phyloP scores from a whole-genome alignment of 1,140 invertebrate species.

The Eueides isabella region DNA sequence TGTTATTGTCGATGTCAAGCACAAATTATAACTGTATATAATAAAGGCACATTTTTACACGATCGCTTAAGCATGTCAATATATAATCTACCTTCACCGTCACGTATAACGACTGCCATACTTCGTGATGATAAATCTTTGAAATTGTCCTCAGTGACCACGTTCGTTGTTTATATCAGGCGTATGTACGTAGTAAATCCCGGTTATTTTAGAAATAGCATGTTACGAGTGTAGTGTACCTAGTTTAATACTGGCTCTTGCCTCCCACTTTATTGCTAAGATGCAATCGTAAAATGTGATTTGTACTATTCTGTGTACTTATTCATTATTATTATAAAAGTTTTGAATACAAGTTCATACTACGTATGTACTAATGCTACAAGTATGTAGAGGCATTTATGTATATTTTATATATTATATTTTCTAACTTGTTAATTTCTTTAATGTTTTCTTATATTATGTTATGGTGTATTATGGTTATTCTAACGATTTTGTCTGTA shows the following conservation, averaged over 20 bases:
- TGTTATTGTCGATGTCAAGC: too few relatives aligned
- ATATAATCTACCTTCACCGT: slow-evolving; percentile 2
- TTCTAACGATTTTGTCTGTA: too few relatives aligned
- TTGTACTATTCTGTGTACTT: neutral
- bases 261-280: neutral
- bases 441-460: too few relatives aligned
- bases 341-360: too few relatives aligned
- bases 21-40: too few relatives aligned
- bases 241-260: neutral
- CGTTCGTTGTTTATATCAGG: slow-evolving; percentile 15
- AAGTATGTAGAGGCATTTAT: too few relatives aligned
- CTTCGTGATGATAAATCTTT: slow-evolving; percentile 11
- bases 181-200: slow-evolving; percentile 5
- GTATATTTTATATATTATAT: too few relatives aligned
- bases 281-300: neutral
- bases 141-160: neutral
- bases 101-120: slow-evolving; percentile 8
- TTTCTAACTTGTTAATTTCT: too few relatives aligned
- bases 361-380: too few relatives aligned
- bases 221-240: neutral
- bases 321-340: too few relatives aligned
- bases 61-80: neutral
- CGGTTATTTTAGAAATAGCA: slow-evolving; percentile 1
- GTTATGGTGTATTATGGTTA: too few relatives aligned
- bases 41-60: neutral